Percentiles rank a stretch among this genome's conserved stretches.
These are phyloP conservation scores for Esperia sulphurella DNA, from an alignment of 2,888 invertebrate genomes.

Conservation along the genomic window DNA sequence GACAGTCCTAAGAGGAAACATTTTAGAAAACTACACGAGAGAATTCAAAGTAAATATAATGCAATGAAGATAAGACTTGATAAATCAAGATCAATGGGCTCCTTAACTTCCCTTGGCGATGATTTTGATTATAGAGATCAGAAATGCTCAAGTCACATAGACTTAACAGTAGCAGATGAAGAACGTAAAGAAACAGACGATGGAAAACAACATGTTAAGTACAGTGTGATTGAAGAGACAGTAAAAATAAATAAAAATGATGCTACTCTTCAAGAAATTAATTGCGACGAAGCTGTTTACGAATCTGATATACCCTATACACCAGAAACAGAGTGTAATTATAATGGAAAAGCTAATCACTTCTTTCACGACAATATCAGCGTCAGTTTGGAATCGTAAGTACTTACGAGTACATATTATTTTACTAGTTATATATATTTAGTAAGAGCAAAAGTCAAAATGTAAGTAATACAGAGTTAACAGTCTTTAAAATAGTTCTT, in stretches of 20 bases:
- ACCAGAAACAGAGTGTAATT: not conserved
- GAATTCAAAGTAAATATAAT: constrained; percentile 57
- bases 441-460: too few relatives aligned
- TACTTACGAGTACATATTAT: constrained; percentile 16
- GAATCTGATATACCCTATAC: constrained; percentile 22
- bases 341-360: too few relatives aligned
- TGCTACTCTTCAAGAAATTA: constrained; percentile 32
- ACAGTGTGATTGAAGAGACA: constrained; percentile 35
- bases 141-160: constrained; percentile 29
- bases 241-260: constrained; percentile 24
- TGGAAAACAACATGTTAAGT: constrained; percentile 19
- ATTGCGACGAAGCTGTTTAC: constrained; percentile 33
- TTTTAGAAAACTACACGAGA: constrained; percentile 53
- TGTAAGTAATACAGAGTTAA: too few relatives aligned
- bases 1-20: constrained; percentile 36
- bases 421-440: too few relatives aligned
- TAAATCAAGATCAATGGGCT: constrained; percentile 61
- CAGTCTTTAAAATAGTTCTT: too few relatives aligned
- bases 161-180: constrained; percentile 31
- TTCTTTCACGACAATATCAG: constrained; percentile 37
- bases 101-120: constrained; percentile 36
- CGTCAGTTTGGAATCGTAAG: constrained; percentile 64
- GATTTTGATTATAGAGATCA: constrained; percentile 36
- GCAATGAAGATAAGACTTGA: constrained; percentile 61
- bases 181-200: constrained; percentile 13